Conservation (phyloP, 2,797 vertebrate species). For the Premnoplex brunnescens region DNA sequence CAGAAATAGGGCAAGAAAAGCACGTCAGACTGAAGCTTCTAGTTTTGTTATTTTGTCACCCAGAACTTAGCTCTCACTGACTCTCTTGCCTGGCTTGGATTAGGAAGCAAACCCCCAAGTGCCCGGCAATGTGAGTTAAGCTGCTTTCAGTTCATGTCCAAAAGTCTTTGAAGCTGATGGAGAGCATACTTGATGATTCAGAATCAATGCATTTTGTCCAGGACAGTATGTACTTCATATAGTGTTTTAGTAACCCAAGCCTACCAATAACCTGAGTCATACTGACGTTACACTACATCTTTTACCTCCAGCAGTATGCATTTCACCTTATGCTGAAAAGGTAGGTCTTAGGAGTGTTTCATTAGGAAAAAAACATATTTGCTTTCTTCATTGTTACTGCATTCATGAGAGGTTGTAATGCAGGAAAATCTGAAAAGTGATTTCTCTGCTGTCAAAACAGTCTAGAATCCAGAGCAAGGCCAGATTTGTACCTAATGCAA, state of each 20-base stretch:
- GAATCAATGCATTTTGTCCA: neutral
- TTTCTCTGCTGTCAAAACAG: neutral
- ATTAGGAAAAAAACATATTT: neutral
- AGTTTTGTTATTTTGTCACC: neutral
- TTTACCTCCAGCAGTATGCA: neutral
- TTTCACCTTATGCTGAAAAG: neutral
- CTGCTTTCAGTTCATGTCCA: neutral
- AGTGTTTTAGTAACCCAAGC: neutral
- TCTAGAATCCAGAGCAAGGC: neutral
- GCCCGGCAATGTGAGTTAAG: neutral
- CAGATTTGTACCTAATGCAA: neutral
- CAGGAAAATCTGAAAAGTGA: neutral
- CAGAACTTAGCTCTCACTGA: neutral
- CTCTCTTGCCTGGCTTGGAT: neutral
- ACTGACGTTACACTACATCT: accelerated
- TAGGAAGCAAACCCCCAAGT: neutral
- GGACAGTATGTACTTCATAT: neutral
- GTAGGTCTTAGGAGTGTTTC: neutral
- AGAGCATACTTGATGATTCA: neutral
- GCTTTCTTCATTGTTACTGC: neutral
- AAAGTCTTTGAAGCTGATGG: neutral
- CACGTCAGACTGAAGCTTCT: neutral
- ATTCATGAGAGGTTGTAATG: neutral
- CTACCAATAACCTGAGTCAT: neutral
- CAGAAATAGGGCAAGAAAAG: neutral